Conservation (phyloP, 2,113 vertebrate genomes). For the Pollachius pollachius region DNA sequence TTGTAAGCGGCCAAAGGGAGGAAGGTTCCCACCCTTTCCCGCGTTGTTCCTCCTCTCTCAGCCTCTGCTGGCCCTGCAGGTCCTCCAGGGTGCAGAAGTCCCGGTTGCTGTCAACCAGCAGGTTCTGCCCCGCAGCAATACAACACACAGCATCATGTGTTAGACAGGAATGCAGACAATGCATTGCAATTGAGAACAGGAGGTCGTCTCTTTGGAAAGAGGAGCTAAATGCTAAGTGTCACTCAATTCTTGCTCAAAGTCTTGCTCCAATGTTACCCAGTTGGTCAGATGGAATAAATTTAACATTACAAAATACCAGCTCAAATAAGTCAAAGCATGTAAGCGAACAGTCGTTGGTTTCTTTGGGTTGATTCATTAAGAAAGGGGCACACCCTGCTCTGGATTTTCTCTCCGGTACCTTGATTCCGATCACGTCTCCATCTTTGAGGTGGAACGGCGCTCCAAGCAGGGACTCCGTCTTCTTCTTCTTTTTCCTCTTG, state of each 20-base stretch:
- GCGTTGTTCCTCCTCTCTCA: conserved; percentile 66
- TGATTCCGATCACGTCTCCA: conserved; percentile 85
- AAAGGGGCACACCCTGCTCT: neutral
- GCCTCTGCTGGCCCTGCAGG: conserved; percentile 76
- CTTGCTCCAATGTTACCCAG: neutral
- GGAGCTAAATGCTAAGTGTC: neutral
- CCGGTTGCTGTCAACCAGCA: conserved; percentile 79
- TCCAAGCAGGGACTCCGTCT: conserved; percentile 79
- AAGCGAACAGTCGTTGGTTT: no score
- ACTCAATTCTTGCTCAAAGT: neutral
- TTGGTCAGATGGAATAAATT: neutral
- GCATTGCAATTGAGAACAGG: neutral
- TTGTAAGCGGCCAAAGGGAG: no score
- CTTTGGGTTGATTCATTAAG: neutral
- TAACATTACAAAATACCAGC: no score
- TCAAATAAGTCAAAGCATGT: no score
- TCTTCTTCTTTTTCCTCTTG: conserved; percentile 90
- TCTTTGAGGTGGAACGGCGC: conserved; percentile 87
- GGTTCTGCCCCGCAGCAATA: conserved; percentile 70
- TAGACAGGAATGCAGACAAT: neutral
- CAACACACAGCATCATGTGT: no score
- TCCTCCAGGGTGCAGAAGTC: conserved; percentile 81
- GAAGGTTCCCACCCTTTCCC: conserved; percentile 71
- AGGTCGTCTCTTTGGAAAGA: neutral
- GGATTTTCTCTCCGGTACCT: conserved; percentile 68